These are phyloP conservation scores for Melitaea athalia DNA, from an alignment of 2,888 invertebrate species.

Conservation along the genomic window DNA sequence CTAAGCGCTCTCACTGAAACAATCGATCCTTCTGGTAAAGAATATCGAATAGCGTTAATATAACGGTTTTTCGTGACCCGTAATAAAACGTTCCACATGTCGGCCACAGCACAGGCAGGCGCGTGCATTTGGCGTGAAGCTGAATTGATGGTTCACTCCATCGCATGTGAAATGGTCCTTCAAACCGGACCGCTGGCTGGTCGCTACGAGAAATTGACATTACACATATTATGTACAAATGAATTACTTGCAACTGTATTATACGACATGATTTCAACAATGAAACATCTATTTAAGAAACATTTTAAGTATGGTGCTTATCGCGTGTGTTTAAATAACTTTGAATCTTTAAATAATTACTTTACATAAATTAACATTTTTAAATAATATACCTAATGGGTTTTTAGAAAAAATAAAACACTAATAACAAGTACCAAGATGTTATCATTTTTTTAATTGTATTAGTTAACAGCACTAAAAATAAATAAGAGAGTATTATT, in stretches of 20 bases:
- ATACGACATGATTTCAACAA: neutral
- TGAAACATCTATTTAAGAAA: neutral
- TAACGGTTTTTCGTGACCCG: constrained; percentile 72
- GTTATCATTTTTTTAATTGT: too few relatives aligned
- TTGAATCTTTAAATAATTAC: too few relatives aligned
- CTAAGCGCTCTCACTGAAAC: constrained; percentile 6
- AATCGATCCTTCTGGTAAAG: constrained; percentile 11
- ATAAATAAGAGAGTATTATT: neutral
- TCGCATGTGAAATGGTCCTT: constrained; percentile 79
- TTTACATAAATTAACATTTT: too few relatives aligned
- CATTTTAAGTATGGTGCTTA: neutral
- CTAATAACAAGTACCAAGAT: too few relatives aligned
- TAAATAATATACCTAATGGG: too few relatives aligned
- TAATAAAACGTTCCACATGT: constrained; percentile 78
- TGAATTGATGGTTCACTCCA: constrained; percentile 80
- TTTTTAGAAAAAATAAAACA: too few relatives aligned
- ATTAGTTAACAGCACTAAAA: too few relatives aligned
- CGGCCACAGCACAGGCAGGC: constrained; percentile 67
- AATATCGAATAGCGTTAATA: constrained; percentile 52
- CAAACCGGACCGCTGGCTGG: constrained; percentile 74
- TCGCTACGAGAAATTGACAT: constrained; percentile 78
- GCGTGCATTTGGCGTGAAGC: constrained; percentile 77
- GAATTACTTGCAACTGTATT: neutral
- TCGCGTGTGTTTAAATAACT: too few relatives aligned
- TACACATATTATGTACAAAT: constrained; percentile 49